Conservation (phyloP, 2,113 vertebrate genomes). For the Mus musculus region DNA sequence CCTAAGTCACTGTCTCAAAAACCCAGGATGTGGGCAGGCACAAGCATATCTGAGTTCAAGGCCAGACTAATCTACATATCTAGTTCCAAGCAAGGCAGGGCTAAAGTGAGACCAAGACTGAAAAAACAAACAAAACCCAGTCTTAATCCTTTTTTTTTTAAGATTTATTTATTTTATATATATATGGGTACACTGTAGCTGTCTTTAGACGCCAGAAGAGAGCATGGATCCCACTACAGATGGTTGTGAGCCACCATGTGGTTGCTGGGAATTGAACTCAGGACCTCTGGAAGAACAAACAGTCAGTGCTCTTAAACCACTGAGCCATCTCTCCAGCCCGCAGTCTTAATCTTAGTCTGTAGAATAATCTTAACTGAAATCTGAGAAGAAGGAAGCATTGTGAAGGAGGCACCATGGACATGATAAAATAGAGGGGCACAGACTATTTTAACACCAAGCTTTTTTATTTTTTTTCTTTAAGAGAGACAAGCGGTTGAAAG, state of each 20-base stretch:
- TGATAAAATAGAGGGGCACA: neutral
- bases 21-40: no score
- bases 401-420: neutral
- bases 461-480: neutral
- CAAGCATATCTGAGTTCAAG: neutral
- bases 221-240: no score
- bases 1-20: neutral
- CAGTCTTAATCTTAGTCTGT: neutral
- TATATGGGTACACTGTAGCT: no score
- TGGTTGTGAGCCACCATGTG: no score
- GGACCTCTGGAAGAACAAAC: no score
- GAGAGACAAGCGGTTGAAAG: neutral
- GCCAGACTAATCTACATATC: neutral
- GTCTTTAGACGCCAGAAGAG: no score
- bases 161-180: no score
- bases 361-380: neutral
- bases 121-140: neutral
- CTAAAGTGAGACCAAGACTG: neutral
- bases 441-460: neutral
- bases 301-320: no score
- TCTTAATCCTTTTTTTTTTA: neutral
- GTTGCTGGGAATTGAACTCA: no score
- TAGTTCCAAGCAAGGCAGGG: neutral
- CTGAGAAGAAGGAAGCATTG: no score
- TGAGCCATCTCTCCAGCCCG: no score